Percentiles rank a stretch among this genome's conserved stretches.
Evolutionary conservation across 92 coral and sea anemone species (phyloP).

Genomic region (Porites divaricata): DNA sequence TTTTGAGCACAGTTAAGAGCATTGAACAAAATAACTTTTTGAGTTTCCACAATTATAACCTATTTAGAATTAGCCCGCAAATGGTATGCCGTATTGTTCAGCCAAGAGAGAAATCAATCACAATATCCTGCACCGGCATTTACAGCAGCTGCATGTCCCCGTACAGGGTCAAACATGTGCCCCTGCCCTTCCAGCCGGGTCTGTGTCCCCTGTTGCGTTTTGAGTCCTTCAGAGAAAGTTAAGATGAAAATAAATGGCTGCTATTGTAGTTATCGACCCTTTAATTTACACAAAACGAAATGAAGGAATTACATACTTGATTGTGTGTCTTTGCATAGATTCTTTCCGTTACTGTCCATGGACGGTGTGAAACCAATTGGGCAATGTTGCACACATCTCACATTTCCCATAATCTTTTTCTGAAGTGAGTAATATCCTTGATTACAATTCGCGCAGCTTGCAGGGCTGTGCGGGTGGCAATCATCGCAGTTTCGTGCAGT

Average conservation of each 20-base stretch:
- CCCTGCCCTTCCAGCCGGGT: too few relatives aligned
- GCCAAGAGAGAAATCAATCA: too few relatives aligned
- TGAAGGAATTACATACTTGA: constrained; percentile 5
- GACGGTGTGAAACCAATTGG: constrained; percentile 39
- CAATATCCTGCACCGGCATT: too few relatives aligned
- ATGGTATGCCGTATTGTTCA: too few relatives aligned
- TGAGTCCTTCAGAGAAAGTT: too few relatives aligned
- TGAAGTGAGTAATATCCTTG: constrained; percentile 48
- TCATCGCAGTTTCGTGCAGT: constrained; percentile 50
- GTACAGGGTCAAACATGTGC: too few relatives aligned
- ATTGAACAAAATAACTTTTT: too few relatives aligned
- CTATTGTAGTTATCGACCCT: background rate
- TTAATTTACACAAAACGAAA: background rate
- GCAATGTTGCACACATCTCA: constrained; percentile 61
- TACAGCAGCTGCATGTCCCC: too few relatives aligned
- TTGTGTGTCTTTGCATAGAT: constrained; percentile 34
- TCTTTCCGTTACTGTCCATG: constrained; percentile 23
- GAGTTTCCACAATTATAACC: too few relatives aligned
- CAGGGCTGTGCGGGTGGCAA: constrained; percentile 58
- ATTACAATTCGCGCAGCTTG: constrained; percentile 56
- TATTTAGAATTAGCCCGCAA: too few relatives aligned
- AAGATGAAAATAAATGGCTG: background rate
- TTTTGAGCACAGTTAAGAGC: too few relatives aligned
- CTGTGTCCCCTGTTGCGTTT: too few relatives aligned
- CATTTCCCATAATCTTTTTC: constrained; percentile 51